Evolutionary conservation across 2,113 vertebrate species (phyloP).

Genomic region (Pitta sordida): DNA sequence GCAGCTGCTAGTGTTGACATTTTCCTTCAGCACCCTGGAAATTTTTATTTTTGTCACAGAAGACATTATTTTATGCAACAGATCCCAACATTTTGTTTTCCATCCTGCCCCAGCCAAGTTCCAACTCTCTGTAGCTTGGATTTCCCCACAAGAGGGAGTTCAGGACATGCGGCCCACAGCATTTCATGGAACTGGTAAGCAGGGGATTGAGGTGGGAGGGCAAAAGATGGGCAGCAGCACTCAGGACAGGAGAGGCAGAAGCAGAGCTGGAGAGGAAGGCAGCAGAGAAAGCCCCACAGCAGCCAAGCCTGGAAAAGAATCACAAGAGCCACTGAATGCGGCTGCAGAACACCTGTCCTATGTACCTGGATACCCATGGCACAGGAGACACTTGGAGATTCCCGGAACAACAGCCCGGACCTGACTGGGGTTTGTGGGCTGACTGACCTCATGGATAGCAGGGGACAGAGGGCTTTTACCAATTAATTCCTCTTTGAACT

Average conservation of each 20-base stretch:
- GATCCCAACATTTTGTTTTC: slow-evolving; percentile 20
- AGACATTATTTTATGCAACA: neutral
- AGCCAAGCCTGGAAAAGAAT: neutral
- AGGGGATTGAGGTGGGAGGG: neutral
- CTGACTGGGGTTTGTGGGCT: rapidly evolving
- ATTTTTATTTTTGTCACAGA: neutral
- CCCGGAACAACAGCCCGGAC: neutral
- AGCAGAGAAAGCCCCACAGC: neutral
- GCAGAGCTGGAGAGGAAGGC: neutral
- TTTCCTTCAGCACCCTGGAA: neutral
- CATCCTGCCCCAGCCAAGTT: neutral
- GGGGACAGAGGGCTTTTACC: neutral
- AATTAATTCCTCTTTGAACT: neutral
- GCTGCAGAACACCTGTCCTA: neutral
- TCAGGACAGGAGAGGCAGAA: neutral
- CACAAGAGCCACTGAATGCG: neutral
- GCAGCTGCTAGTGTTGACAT: neutral
- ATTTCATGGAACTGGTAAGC: neutral
- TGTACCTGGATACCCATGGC: neutral
- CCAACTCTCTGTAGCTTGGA: neutral
- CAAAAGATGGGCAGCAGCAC: neutral
- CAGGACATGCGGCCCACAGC: neutral
- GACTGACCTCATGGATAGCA: neutral
- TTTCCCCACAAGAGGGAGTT: slow-evolving; percentile 55
- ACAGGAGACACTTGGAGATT: neutral